Percentiles rank a stretch among this genome's conserved stretches.
Conservation (phyloP, 2,797 vertebrate species). For the Hozukius guyotensis region DNA sequence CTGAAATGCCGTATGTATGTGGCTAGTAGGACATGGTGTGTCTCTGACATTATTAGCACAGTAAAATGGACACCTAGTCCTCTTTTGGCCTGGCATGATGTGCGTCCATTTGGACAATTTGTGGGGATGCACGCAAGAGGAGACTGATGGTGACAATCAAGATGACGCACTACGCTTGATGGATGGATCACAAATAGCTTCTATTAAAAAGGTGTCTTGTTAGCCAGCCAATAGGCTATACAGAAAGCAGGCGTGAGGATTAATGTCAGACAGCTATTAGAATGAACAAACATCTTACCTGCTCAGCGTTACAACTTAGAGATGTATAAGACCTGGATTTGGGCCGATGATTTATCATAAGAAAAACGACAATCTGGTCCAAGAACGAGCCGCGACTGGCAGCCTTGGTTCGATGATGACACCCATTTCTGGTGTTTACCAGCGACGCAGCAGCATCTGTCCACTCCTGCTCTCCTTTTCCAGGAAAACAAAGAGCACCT, state of each 20-base stretch:
- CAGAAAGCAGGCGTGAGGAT: constrained; percentile 4
- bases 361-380: constrained; percentile 36
- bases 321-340: neutral
- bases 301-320: constrained; percentile 50
- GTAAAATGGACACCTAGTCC: constrained; percentile 65
- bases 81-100: constrained; percentile 11
- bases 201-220: constrained; percentile 8
- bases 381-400: constrained; percentile 34
- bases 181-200: constrained; percentile 65
- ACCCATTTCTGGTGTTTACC: constrained; percentile 72
- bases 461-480: constrained; percentile 29
- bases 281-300: constrained; percentile 57
- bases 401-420: constrained; percentile 35
- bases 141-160: constrained; percentile 55
- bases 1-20: constrained; percentile 21
- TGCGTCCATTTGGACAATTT: constrained; percentile 45
- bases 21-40: constrained; percentile 18
- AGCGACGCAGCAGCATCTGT: constrained; percentile 70
- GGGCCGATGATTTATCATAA: constrained; percentile 32
- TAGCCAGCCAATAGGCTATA: constrained; percentile 26
- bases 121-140: constrained; percentile 48
- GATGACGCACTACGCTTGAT: constrained; percentile 76
- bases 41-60: constrained; percentile 24
- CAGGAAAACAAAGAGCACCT: constrained; percentile 56
- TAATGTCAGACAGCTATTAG: neutral